phyloP scores from a whole-genome alignment of 1,140 invertebrate species.

The Lasioglossum baleicum region DNA sequence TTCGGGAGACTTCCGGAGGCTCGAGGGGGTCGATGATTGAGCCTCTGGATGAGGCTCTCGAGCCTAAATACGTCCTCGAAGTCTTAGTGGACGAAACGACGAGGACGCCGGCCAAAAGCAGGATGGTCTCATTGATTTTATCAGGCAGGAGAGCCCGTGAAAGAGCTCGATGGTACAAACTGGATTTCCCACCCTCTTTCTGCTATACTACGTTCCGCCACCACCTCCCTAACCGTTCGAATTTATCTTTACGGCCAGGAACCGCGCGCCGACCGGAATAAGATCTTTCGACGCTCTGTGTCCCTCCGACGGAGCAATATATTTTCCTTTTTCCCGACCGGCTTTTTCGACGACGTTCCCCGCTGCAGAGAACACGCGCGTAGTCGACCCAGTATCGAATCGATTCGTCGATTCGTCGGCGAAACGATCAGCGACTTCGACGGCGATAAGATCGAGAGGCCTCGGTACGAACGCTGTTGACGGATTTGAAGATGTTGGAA shows the following conservation, averaged over 20 bases:
- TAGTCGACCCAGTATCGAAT: too few relatives aligned
- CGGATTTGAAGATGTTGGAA: too few relatives aligned
- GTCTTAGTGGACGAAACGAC: neutral
- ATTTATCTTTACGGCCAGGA: slow-evolving; percentile 16
- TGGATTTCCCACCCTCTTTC: slow-evolving; percentile 12
- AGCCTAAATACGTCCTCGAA: neutral
- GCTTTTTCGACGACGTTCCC: too few relatives aligned
- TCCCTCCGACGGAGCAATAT: slow-evolving; percentile 13
- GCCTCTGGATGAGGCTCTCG: neutral
- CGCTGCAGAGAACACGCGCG: too few relatives aligned
- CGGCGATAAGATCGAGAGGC: too few relatives aligned
- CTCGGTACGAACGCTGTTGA: too few relatives aligned
- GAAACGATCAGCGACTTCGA: too few relatives aligned
- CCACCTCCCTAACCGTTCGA: neutral
- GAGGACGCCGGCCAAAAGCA: neutral
- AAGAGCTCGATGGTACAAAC: slow-evolving; percentile 28
- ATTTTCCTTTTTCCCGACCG: slow-evolving; percentile 30
- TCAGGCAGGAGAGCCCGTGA: neutral
- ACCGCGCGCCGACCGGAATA: slow-evolving; percentile 1
- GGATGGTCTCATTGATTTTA: slow-evolving; percentile 32
- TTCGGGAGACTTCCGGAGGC: too few relatives aligned
- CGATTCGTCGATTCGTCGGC: too few relatives aligned
- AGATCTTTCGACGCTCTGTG: slow-evolving; percentile 25
- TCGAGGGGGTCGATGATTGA: too few relatives aligned
- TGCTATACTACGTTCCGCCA: too few relatives aligned